Base-by-base conservation (phyloP, 2,113 vertebrate genomes). In the Brevimyrus niger region DNA sequence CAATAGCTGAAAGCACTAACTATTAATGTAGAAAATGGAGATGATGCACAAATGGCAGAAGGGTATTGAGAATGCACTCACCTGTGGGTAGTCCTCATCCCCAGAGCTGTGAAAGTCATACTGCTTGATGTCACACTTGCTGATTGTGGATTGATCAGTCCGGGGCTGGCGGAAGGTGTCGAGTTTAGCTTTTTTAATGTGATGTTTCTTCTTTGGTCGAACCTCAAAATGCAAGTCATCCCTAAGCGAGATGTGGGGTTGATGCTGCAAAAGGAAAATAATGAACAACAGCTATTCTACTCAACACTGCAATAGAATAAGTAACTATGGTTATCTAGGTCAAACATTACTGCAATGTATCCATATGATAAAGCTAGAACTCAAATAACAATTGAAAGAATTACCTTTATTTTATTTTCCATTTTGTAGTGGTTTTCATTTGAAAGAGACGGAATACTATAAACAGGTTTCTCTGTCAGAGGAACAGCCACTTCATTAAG, bases 81-180 rank as follows among this genome's bases (percentile, higher is more conserved):
- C 98, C 97, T 97, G 96, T 3, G 95, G 96, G 92, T 96, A 96
- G 88, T 98, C 97, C 27, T 99, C 98, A 89, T 99, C 98, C 89
- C 97, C 98, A 0, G 98, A 99, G 92, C 98, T 98, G 95, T 97
- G 97, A 94, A 99, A 99, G 96, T 99, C 97, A 48, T 99, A 99
- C 94, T 98, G 98, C 86, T 97, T 98, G 91, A 98, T 97, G 86
- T 98, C 97, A 15, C 96, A 97, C 95, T 97, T 96, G 95, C 92
- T 97, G 94, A 97, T 92, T 83, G 94, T 93, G 83, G 96, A 96
- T 90, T 95, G 94, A 91, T 97, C 95, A 42, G 95, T 94, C 90
- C 95, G 95, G 65, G 96, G 91, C 76, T 96, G 96, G 48, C 96
- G 94, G 53, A 95, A 94, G 88, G 95, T 94, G 92, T 96, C 97